phyloP scores from a whole-genome alignment of 2,888 invertebrate species.

The Chaitophorus viminalis region DNA sequence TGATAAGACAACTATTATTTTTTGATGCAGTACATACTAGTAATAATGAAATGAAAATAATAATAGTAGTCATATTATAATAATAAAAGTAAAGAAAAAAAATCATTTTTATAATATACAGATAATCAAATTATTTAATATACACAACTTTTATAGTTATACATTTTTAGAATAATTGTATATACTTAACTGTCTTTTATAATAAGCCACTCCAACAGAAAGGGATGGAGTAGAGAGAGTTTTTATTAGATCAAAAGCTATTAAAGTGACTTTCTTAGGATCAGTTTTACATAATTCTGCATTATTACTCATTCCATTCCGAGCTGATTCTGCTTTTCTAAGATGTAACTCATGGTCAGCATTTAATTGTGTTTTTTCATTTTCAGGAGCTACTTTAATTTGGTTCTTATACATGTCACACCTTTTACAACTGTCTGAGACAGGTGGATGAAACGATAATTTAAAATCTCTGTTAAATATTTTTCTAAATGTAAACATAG shows the following conservation, averaged over 20 bases:
- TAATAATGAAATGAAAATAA: no score
- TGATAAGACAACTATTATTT: no score
- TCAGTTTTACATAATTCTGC: constrained; percentile 41
- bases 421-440: constrained; percentile 40
- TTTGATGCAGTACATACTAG: no score
- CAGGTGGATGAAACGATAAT: constrained; percentile 21
- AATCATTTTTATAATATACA: no score
- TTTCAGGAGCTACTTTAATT: constrained; percentile 41
- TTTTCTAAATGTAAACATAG: no score
- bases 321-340: constrained; percentile 42
- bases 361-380: constrained; percentile 41
- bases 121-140: no score
- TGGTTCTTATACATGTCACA: constrained; percentile 33
- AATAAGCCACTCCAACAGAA: constrained; percentile 64
- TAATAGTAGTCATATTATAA: no score
- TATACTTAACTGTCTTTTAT: constrained; percentile 65
- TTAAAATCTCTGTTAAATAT: no score
- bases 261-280: constrained; percentile 30
- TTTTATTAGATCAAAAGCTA: constrained; percentile 65
- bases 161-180: no score
- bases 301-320: constrained; percentile 42
- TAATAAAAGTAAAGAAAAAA: no score
- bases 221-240: constrained; percentile 65
- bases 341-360: constrained; percentile 44
- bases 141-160: no score